phyloP scores from a whole-genome alignment of 2,797 vertebrate genomes.

The Pachyuromys duprasi region DNA sequence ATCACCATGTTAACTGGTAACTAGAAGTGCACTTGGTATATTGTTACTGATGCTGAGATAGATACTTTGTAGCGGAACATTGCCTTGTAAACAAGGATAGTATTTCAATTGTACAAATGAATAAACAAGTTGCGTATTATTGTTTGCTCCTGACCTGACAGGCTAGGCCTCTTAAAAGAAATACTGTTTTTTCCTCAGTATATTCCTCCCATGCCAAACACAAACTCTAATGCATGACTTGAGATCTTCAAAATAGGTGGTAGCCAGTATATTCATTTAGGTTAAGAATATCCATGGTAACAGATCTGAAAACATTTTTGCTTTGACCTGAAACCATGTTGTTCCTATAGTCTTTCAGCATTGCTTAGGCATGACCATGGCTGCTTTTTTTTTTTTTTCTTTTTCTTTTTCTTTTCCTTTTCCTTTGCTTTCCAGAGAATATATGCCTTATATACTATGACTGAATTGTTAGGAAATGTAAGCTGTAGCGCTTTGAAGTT shows the following conservation, averaged over 20 bases:
- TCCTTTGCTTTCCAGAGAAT: background rate
- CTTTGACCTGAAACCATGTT: conserved; percentile 20
- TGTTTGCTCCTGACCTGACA: conserved; percentile 67
- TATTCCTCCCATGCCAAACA: background rate
- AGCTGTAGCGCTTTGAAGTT: conserved; percentile 41
- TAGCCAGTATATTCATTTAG: conserved; percentile 71
- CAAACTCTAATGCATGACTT: conserved; percentile 63
- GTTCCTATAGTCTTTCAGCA: conserved; percentile 51
- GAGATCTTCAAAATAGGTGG: conserved; percentile 62
- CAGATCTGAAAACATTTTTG: conserved; percentile 49
- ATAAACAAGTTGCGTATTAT: conserved; percentile 77
- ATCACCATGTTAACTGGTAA: conserved; percentile 81
- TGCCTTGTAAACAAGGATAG: conserved; percentile 78
- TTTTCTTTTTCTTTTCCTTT: too few species aligned
- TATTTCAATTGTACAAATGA: conserved; percentile 83
- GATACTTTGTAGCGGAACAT: conserved; percentile 82
- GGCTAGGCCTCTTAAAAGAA: conserved; percentile 71
- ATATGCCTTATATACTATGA: conserved; percentile 22
- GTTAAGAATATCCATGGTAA: background rate
- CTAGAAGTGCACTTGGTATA: conserved; percentile 80
- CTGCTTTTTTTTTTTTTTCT: background rate
- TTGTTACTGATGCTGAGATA: conserved; percentile 84
- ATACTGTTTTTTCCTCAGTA: conserved; percentile 37
- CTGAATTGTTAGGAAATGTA: conserved; percentile 45
- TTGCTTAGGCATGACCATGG: background rate